Conservation (phyloP, 1,140 invertebrate species). For the Dendroctonus ponderosae region DNA sequence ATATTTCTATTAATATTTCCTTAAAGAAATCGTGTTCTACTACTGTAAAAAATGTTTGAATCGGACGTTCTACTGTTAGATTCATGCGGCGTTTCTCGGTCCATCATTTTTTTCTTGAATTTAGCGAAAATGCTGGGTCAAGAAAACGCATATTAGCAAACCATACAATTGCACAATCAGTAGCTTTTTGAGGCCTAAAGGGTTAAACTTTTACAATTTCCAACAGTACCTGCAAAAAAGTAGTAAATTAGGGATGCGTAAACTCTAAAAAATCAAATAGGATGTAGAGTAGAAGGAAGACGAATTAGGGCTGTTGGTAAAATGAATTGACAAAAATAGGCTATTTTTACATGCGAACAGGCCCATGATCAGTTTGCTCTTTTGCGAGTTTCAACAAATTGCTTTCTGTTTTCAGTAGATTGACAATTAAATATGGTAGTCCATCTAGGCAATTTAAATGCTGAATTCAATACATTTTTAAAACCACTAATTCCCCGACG, state of each 20-base stretch:
- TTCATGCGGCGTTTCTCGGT: no score
- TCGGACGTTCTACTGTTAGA: slow-evolving; percentile 2
- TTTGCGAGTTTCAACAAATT: not conserved
- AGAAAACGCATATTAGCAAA: no score
- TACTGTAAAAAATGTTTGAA: slow-evolving; percentile 25
- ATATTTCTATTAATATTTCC: slow-evolving; percentile 36
- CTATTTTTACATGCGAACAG: not conserved
- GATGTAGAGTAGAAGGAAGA: slow-evolving; percentile 3
- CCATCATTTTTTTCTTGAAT: not conserved
- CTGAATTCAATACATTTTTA: no score
- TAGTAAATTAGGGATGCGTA: not conserved
- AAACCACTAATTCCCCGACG: no score
- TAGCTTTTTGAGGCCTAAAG: slow-evolving; percentile 47
- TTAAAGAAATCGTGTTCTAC: slow-evolving; percentile 11
- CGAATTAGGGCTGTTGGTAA: no score
- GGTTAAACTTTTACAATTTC: slow-evolving; percentile 15
- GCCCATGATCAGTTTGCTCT: not conserved
- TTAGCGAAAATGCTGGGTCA: not conserved
- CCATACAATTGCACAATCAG: slow-evolving; percentile 47
- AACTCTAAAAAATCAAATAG: no score
- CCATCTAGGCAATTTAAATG: no score
- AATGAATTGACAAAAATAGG: no score
- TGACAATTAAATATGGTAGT: no score
- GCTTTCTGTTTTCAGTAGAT: no score
- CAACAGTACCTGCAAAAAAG: slow-evolving; percentile 23